Percentiles rank a stretch among this genome's conserved stretches.
Conservation (phyloP, 2,113 vertebrate genomes). For the human (Homo sapiens) region DNA sequence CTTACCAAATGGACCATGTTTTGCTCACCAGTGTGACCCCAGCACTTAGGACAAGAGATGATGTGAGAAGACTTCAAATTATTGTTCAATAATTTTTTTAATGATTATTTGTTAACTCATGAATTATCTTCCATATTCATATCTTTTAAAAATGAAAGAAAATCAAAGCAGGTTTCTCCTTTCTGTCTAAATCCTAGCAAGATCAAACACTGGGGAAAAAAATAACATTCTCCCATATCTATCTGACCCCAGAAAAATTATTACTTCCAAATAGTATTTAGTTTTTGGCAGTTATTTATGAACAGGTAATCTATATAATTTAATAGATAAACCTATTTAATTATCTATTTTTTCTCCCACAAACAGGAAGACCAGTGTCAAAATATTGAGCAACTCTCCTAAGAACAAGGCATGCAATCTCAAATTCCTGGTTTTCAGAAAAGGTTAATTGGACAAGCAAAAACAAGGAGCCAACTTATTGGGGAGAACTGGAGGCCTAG, state of each 20-base stretch:
- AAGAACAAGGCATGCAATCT: not conserved
- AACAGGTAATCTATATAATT: not conserved
- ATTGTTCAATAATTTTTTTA: not conserved
- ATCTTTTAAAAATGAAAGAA: constrained; percentile 52
- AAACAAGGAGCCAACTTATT: not conserved
- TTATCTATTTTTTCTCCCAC: not conserved
- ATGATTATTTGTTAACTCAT: not conserved
- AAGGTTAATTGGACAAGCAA: not conserved
- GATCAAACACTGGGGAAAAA: not conserved
- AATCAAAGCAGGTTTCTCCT: constrained; percentile 18
- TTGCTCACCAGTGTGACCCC: not conserved
- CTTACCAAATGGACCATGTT: not conserved
- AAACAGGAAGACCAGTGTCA: not conserved
- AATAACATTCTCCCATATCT: not conserved
- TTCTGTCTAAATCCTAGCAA: constrained; percentile 24
- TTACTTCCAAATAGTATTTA: not conserved
- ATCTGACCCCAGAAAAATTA: not conserved
- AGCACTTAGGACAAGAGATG: not conserved
- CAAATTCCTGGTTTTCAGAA: not conserved
- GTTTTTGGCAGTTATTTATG: constrained; percentile 4
- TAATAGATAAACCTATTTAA: not conserved
- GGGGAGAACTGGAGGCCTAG: not conserved
- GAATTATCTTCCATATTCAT: constrained; percentile 25
- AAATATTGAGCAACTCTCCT: not conserved
- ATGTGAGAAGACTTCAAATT: not conserved